phyloP scores from a whole-genome alignment of 2,797 vertebrate genomes.

The Acanthornis magna region DNA sequence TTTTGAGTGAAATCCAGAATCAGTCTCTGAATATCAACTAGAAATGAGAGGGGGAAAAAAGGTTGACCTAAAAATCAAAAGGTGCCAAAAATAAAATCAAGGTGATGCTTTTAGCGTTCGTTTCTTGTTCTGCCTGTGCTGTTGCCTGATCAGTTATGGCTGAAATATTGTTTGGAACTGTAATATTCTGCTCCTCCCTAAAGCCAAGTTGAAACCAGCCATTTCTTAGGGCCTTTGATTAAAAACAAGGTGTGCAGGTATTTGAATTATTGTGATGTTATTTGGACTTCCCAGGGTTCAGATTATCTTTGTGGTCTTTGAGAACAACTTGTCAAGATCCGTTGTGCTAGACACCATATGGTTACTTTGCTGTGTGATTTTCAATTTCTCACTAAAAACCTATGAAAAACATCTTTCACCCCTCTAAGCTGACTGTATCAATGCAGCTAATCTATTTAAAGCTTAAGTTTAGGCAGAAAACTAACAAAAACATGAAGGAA shows the following conservation, averaged over 20 bases:
- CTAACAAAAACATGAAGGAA: background rate
- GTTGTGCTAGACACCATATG: background rate
- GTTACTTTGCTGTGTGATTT: background rate
- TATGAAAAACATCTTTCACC: background rate
- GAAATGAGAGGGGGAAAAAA: background rate
- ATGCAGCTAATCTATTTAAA: background rate
- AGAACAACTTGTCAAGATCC: background rate
- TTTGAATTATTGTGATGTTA: background rate
- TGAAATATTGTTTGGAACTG: background rate
- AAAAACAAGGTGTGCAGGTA: background rate
- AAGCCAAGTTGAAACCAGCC: background rate
- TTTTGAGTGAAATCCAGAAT: background rate
- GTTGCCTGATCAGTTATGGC: background rate
- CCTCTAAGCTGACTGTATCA: background rate
- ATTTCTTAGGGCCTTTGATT: background rate
- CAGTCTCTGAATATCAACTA: background rate
- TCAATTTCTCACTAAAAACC: background rate
- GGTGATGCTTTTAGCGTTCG: background rate
- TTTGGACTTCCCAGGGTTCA: background rate
- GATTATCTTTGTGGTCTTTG: background rate
- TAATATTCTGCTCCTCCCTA: accelerated
- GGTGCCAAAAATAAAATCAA: background rate
- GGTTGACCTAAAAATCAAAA: background rate
- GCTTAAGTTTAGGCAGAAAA: background rate
- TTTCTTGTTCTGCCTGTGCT: background rate